These are phyloP conservation scores for Alentia gelatinosa DNA, from an alignment of 2,888 invertebrate species.

Conservation along the genomic window DNA sequence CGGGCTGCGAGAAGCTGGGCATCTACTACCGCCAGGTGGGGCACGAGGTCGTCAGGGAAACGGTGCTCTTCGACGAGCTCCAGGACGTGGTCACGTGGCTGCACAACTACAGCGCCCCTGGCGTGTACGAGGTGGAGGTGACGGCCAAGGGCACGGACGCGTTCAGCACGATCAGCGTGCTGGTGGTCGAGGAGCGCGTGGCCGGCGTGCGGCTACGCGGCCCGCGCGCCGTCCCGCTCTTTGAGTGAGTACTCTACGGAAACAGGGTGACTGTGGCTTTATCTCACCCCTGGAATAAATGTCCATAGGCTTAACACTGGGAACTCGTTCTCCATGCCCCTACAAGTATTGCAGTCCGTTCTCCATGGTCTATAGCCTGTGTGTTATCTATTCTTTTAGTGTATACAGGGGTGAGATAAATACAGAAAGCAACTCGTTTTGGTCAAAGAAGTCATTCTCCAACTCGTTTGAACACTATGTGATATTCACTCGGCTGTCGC, in stretches of 20 bases:
- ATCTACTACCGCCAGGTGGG: not conserved
- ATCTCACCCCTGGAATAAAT: too few species aligned
- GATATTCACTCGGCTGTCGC: too few species aligned
- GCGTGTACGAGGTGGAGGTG: slow-evolving; percentile 27
- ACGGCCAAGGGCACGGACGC: not conserved
- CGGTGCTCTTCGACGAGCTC: not conserved
- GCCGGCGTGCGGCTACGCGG: not conserved
- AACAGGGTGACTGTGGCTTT: too few species aligned
- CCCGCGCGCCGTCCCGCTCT: not conserved
- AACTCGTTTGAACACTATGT: too few species aligned
- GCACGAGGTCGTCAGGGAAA: not conserved
- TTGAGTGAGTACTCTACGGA: slow-evolving; percentile 17
- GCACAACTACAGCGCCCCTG: not conserved
- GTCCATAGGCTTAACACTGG: too few species aligned
- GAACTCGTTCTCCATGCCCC: too few species aligned
- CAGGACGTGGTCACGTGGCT: not conserved
- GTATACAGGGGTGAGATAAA: too few species aligned
- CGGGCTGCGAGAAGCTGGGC: not conserved
- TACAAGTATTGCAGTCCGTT: too few species aligned
- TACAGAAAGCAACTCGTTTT: too few species aligned
- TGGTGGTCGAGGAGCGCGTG: not conserved
- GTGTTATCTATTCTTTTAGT: too few species aligned
- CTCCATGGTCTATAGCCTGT: too few species aligned
- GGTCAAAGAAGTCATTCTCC: too few species aligned
- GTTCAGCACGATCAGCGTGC: not conserved